Conservation (phyloP, 2,797 vertebrate species). For the Trichosurus vulpecula region DNA sequence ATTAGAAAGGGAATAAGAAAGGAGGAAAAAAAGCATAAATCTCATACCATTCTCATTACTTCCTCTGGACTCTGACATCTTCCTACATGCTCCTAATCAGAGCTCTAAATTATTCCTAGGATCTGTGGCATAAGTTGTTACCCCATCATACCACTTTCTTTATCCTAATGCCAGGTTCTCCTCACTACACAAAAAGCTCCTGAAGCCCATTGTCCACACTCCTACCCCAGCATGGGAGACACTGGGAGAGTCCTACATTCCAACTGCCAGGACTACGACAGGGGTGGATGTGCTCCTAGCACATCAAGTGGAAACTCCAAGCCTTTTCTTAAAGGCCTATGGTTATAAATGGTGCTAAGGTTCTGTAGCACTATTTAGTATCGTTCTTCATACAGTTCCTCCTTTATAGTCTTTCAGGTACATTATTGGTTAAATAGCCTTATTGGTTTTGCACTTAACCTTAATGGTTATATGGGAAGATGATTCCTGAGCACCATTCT, state of each 20-base stretch:
- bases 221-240: neutral
- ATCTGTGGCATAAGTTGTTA: neutral
- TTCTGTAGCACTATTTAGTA: neutral
- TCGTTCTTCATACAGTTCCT: neutral
- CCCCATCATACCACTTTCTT: neutral
- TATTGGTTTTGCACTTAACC: neutral
- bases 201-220: neutral
- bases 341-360: neutral
- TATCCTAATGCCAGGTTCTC: neutral
- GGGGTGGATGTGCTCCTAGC: neutral
- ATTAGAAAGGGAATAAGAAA: conserved; percentile 20
- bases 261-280: neutral
- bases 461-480: neutral
- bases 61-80: neutral
- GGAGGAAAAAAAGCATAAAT: neutral
- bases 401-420: neutral
- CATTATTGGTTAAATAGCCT: neutral
- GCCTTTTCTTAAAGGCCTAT: neutral
- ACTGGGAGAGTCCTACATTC: neutral
- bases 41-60: neutral
- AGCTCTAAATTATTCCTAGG: neutral
- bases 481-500: neutral
- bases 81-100: neutral
- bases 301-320: neutral
- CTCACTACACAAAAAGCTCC: neutral